These are phyloP conservation scores for Macquaria australasica DNA, from an alignment of 2,113 vertebrate species.

Conservation along the genomic window DNA sequence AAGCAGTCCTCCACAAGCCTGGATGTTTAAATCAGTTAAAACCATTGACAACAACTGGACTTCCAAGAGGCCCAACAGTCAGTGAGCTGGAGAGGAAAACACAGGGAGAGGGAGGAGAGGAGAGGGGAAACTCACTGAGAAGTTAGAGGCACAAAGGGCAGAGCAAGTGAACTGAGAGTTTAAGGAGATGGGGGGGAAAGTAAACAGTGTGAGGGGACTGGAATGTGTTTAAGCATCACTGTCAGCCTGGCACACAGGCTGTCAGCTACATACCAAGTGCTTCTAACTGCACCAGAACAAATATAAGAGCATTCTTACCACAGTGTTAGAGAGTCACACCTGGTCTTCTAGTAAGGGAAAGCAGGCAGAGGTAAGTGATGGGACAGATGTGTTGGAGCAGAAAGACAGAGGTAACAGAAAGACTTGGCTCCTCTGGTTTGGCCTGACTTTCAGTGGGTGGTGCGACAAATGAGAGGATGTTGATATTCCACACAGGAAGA, in stretches of 20 bases:
- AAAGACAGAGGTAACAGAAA: background rate
- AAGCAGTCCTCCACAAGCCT: background rate
- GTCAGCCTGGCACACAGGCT: slow-evolving; percentile 46
- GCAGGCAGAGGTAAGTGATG: background rate
- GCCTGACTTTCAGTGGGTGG: slow-evolving; percentile 33
- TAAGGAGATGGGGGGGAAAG: slow-evolving; percentile 35
- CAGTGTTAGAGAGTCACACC: background rate
- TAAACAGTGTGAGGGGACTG: slow-evolving; percentile 59
- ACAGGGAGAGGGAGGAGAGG: background rate
- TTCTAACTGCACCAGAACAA: slow-evolving; percentile 39
- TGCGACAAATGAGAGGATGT: slow-evolving; percentile 69
- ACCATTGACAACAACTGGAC: slow-evolving; percentile 25
- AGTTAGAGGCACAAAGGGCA: background rate
- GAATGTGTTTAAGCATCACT: slow-evolving; percentile 69
- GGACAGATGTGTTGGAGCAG: background rate
- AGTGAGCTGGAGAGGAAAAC: background rate
- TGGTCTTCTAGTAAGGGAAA: background rate
- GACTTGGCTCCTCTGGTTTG: background rate
- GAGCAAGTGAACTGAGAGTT: slow-evolving; percentile 1
- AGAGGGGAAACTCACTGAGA: background rate
- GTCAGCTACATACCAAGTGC: slow-evolving; percentile 35
- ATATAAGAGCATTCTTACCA: slow-evolving; percentile 38
- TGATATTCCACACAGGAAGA: slow-evolving; percentile 74
- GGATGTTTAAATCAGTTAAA: slow-evolving; percentile 15
- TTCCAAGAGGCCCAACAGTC: slow-evolving; percentile 10